Percentiles rank a stretch among this genome's conserved stretches.
These are phyloP conservation scores for Copsychus sechellarum DNA, from an alignment of 2,113 vertebrate species.

Conservation along the genomic window DNA sequence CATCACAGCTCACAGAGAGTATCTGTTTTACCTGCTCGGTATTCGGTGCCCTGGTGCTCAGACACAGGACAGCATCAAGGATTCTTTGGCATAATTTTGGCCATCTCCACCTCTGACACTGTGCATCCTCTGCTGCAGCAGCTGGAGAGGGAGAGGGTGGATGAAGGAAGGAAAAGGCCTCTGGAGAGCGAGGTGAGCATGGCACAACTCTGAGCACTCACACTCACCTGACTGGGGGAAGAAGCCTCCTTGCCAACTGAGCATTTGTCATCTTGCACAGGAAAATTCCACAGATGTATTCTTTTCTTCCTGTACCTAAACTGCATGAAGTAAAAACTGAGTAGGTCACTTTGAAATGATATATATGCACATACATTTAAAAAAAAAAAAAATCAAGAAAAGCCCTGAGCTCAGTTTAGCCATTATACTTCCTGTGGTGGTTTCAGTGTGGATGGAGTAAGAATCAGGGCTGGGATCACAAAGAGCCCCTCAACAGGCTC, in stretches of 20 bases:
- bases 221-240: background rate
- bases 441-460: background rate
- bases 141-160: background rate
- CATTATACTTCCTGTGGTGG: background rate
- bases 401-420: background rate
- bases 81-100: background rate
- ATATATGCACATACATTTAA: background rate
- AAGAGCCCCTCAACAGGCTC: background rate
- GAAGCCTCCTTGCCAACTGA: background rate
- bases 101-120: background rate
- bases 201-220: background rate
- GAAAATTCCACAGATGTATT: background rate
- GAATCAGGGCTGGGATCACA: background rate
- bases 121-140: background rate
- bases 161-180: no score
- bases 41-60: background rate
- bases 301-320: background rate
- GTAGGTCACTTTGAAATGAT: background rate
- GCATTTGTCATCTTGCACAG: background rate
- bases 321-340: background rate
- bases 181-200: accelerated
- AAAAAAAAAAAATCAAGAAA: background rate
- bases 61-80: background rate
- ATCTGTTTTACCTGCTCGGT: background rate
- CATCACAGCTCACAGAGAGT: background rate